Evolutionary conservation across 2,113 vertebrate species (phyloP).

Genomic region (Serinus canaria): DNA sequence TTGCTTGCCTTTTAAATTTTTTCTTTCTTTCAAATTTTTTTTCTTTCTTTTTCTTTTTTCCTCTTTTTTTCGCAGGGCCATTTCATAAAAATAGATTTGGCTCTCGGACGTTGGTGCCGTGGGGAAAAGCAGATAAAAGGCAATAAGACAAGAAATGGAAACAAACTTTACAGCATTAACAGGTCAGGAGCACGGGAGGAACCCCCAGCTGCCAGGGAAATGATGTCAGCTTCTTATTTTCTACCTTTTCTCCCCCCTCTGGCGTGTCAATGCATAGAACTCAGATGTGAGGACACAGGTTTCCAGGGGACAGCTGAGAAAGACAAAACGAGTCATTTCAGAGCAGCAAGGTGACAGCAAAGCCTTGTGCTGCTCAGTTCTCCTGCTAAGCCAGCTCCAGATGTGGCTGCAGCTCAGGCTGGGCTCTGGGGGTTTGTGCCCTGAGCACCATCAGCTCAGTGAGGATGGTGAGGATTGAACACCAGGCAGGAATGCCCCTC

Average conservation of each 20-base stretch:
- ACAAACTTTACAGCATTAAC: conserved; percentile 45
- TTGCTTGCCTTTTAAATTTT: not conserved
- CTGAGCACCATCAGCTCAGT: not conserved
- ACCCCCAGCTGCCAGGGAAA: not conserved
- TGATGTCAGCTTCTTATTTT: not conserved
- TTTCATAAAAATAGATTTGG: conserved; percentile 49
- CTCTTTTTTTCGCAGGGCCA: not conserved
- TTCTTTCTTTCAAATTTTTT: not conserved
- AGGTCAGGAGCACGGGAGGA: not conserved
- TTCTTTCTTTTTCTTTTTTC: not conserved
- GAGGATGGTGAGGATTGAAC: no score
- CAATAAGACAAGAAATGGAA: conserved; percentile 49
- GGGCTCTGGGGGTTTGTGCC: not conserved
- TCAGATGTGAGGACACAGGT: not conserved
- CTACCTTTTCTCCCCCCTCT: not conserved
- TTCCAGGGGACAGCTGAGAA: not conserved
- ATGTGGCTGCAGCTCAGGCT: not conserved
- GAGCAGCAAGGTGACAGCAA: not conserved
- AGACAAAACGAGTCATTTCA: conserved; percentile 4
- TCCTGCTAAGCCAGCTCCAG: not conserved
- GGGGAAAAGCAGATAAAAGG: conserved; percentile 50
- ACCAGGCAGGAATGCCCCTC: not conserved
- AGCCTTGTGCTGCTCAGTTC: not conserved
- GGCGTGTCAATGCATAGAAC: not conserved
- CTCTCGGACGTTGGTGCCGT: not conserved